Percentiles rank a stretch among this genome's conserved stretches.
Evolutionary conservation across 2,113 vertebrate genomes (phyloP).

Genomic region (Phainopepla nitens): DNA sequence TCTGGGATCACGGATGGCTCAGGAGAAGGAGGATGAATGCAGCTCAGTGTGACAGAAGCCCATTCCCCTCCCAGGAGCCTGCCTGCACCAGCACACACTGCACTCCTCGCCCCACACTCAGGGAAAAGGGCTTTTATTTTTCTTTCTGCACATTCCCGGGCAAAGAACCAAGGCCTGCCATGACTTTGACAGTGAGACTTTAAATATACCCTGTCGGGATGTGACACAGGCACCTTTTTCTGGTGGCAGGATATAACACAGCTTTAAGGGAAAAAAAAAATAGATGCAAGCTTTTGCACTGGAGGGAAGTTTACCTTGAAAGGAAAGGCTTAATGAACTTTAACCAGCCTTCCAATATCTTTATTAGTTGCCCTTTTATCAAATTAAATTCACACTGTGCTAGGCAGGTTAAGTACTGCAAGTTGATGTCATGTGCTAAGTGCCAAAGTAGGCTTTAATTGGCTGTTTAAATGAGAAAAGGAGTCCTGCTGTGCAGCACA

Average conservation of each 20-base stretch:
- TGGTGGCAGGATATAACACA: slow-evolving; percentile 68
- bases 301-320: slow-evolving; percentile 65
- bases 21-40: slow-evolving; percentile 65
- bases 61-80: slow-evolving; percentile 44
- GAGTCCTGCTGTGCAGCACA: slow-evolving; percentile 56
- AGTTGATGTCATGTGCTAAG: slow-evolving; percentile 64
- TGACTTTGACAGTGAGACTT: slow-evolving; percentile 68
- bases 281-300: slow-evolving; percentile 11
- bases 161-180: slow-evolving; percentile 57
- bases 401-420: slow-evolving; percentile 60
- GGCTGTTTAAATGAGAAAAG: slow-evolving; percentile 73
- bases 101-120: slow-evolving; percentile 11
- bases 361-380: slow-evolving; percentile 74
- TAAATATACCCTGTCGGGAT: slow-evolving; percentile 62
- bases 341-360: slow-evolving; percentile 62
- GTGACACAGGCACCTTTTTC: slow-evolving; percentile 71
- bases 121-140: slow-evolving; percentile 48
- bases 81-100: not conserved
- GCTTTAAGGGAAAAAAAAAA: slow-evolving; percentile 7
- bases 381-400: slow-evolving; percentile 77
- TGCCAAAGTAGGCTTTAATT: slow-evolving; percentile 73
- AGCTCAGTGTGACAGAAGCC: slow-evolving; percentile 65
- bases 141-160: slow-evolving; percentile 62
- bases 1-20: slow-evolving; percentile 69
- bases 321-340: slow-evolving; percentile 72